Evolutionary conservation across 1,140 invertebrate species (phyloP).

Genomic region (Drosophila cardini): DNA sequence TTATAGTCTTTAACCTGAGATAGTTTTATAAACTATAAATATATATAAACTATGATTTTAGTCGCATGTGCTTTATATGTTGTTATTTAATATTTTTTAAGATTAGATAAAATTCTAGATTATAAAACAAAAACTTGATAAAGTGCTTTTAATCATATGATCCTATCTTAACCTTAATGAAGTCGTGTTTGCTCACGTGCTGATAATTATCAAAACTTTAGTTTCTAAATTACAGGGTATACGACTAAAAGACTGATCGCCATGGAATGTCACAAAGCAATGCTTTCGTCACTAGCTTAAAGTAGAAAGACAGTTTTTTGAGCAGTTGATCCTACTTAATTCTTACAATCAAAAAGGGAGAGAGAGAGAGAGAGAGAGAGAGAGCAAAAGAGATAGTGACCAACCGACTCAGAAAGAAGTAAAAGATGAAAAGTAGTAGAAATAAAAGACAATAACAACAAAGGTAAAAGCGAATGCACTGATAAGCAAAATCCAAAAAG

Average conservation of each 20-base stretch:
- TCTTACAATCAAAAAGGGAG: neutral
- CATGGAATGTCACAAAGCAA: too few species aligned
- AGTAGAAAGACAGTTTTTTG: too few species aligned
- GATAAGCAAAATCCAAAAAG: constrained; percentile 1
- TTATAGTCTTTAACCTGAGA: neutral
- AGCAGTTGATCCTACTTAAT: too few species aligned
- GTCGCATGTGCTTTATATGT: neutral
- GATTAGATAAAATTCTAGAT: neutral
- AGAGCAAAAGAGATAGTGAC: neutral
- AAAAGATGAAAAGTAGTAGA: constrained; percentile 1
- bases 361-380: neutral
- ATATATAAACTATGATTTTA: neutral
- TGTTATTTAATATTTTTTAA: neutral
- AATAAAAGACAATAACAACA: neutral
- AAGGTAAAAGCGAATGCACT: constrained; percentile 4
- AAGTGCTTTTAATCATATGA: neutral
- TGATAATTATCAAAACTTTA: too few species aligned
- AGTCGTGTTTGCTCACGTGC: too few species aligned
- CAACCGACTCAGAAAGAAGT: neutral
- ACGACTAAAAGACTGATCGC: too few species aligned
- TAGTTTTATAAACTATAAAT: neutral
- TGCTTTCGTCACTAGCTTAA: too few species aligned
- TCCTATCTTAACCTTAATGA: neutral
- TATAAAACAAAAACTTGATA: neutral
- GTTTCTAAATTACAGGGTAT: too few species aligned